These are phyloP conservation scores for Drosophila kikkawai DNA, from an alignment of 1,140 invertebrate species.

Conservation along the genomic window DNA sequence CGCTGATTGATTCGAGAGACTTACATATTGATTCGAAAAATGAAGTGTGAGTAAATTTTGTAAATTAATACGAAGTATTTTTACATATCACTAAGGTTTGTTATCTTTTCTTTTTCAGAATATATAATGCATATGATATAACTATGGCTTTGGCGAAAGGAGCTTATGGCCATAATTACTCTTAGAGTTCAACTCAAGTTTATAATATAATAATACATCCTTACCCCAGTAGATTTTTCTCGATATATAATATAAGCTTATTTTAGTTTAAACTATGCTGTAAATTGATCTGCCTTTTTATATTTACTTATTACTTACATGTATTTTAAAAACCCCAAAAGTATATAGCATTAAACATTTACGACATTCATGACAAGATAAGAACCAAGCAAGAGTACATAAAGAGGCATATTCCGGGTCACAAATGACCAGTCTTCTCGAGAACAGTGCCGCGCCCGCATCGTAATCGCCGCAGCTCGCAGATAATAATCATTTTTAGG, in stretches of 20 bases:
- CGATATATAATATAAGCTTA: neutral
- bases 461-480: slow-evolving; percentile 7
- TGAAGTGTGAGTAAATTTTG: slow-evolving; percentile 54
- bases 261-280: neutral
- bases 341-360: neutral
- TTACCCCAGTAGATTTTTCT: neutral
- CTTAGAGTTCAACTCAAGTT: neutral
- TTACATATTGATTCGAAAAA: slow-evolving; percentile 69
- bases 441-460: slow-evolving; percentile 41
- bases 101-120: slow-evolving; percentile 60
- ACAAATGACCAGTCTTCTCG: slow-evolving; percentile 48
- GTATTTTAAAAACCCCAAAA: slow-evolving; percentile 8
- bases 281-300: neutral
- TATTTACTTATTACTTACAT: neutral
- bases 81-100: too few species aligned
- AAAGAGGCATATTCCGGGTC: slow-evolving; percentile 10
- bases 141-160: slow-evolving; percentile 31
- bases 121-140: slow-evolving; percentile 87
- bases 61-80: neutral
- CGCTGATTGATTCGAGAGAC: slow-evolving; percentile 86
- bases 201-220: neutral
- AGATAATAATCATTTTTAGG: slow-evolving; percentile 2
- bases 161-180: slow-evolving; percentile 29
- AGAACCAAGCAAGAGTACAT: neutral
- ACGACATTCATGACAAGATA: neutral